Base-by-base conservation (phyloP, 2,113 vertebrate species). In the Pungitius pungitius region DNA sequence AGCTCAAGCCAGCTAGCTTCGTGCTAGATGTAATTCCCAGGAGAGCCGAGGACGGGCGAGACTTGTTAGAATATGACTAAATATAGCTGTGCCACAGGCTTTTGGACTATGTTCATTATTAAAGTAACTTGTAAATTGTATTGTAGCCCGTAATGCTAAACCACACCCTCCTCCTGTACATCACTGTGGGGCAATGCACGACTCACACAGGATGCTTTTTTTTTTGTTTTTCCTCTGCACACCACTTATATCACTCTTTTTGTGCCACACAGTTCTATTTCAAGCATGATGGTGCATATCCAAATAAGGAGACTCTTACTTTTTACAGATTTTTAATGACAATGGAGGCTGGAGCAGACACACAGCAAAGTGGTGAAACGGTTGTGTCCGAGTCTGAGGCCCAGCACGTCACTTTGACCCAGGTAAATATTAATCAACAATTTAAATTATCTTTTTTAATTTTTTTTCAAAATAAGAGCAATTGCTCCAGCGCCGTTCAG, bases 291-390 rank as follows among this genome's bases (percentile, higher is more conserved):
- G n/a, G 5, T 17, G 6, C 40, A 26, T 6, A 13, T 26, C 4
- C n/a, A 51, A 30, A 27, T 20, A 3, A 52, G 9, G 12, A 0
- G 6, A 51, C 22, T 49, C 3, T 56, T 58, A 3, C 33, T 59
- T 8, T 78, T 37, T 78, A 33, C 93, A 97, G 96, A 93, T 95
- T 96, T 95, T 97, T 95, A 95, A 98, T 98, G 96, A 98, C 95
- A 94, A 99, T 99, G 98, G 98, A 99, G 94, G 96, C 96, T 92
- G 96, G 94, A 93, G 94, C 96, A 94, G 98, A 99, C 90, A 95
- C 95, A 91, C 97, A 98, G 93, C 97, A 97, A 94, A 95, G 96
- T 93, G 96, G 96, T 89, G 97, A 98, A 91, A 94, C 96, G 78
- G 95, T 94, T 89, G 95, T 97, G 90, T 95, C 96, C 77, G 96